phyloP scores from a whole-genome alignment of 2,888 invertebrate genomes.

The Imbricaverruca yamaguchii region DNA sequence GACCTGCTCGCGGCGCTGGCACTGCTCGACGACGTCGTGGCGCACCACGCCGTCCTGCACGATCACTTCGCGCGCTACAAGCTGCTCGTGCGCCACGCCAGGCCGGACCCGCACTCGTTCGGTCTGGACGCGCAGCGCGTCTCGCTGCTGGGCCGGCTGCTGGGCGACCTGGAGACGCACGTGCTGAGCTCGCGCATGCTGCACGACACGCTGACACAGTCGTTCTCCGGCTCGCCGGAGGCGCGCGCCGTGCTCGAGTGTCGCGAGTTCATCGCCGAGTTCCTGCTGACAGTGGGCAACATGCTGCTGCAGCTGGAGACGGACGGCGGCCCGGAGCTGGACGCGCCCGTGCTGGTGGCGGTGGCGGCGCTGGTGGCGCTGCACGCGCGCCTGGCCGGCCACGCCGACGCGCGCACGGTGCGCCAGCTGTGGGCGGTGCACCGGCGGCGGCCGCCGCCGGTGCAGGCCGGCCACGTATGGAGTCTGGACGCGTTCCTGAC shows the following conservation, averaged over 20 bases:
- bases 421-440: not conserved
- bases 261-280: not conserved
- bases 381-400: not conserved
- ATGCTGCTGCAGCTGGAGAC: not conserved
- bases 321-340: not conserved
- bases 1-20: constrained; percentile 43
- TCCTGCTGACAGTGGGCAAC: constrained; percentile 10
- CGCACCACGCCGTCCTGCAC: constrained; percentile 40
- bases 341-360: not conserved
- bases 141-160: constrained; percentile 43
- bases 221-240: not conserved
- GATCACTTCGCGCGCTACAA: constrained; percentile 47
- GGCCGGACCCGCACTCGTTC: constrained; percentile 44
- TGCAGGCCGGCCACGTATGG: constrained; percentile 2
- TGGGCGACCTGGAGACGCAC: constrained; percentile 43
- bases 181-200: constrained; percentile 45
- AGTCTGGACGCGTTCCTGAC: not conserved
- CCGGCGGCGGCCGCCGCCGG: not conserved
- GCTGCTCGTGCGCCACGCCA: constrained; percentile 45
- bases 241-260: not conserved
- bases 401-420: not conserved
- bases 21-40: constrained; percentile 45
- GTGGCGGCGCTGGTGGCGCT: not conserved
- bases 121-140: constrained; percentile 41
- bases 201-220: constrained; percentile 37